Evolutionary conservation across 2,888 invertebrate species (phyloP).

Genomic region (Capitulum mitella): DNA sequence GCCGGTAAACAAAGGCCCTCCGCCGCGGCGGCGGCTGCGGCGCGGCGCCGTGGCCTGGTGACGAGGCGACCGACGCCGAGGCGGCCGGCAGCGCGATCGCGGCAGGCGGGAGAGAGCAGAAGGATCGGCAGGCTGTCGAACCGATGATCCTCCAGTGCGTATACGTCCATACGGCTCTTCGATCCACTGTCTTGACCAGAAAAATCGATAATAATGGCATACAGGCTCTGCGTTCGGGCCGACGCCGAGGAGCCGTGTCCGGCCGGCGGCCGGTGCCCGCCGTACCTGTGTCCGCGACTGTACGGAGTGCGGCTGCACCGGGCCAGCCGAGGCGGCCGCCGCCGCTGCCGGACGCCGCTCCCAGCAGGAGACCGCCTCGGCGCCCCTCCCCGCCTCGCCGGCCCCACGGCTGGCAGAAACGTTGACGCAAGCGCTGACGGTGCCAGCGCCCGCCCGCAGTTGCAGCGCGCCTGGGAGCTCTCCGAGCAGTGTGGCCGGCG

Average conservation of each 20-base stretch:
- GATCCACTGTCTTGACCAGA: not conserved
- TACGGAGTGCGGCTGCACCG: conserved; percentile 1
- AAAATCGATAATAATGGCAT: not conserved
- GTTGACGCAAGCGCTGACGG: too few species aligned
- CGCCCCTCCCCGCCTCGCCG: not conserved
- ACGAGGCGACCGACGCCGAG: not conserved
- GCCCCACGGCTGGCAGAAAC: not conserved
- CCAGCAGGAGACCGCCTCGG: not conserved
- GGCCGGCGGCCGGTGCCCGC: not conserved
- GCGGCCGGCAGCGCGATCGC: not conserved
- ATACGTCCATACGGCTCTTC: not conserved
- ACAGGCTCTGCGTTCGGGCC: not conserved
- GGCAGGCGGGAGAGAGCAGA: not conserved
- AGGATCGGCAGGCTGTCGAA: not conserved
- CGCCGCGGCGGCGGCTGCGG: not conserved
- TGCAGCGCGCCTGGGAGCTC: too few species aligned
- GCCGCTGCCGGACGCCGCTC: not conserved
- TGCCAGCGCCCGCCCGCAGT: too few species aligned
- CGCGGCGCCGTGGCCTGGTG: not conserved
- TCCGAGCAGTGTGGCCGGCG: too few species aligned
- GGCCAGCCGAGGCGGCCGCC: not conserved
- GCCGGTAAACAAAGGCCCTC: not conserved
- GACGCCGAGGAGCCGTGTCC: not conserved
- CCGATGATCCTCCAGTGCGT: not conserved
- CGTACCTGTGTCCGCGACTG: not conserved